Base-by-base conservation (phyloP, 1,140 invertebrate genomes). In the Hylaeus volcanicus region DNA sequence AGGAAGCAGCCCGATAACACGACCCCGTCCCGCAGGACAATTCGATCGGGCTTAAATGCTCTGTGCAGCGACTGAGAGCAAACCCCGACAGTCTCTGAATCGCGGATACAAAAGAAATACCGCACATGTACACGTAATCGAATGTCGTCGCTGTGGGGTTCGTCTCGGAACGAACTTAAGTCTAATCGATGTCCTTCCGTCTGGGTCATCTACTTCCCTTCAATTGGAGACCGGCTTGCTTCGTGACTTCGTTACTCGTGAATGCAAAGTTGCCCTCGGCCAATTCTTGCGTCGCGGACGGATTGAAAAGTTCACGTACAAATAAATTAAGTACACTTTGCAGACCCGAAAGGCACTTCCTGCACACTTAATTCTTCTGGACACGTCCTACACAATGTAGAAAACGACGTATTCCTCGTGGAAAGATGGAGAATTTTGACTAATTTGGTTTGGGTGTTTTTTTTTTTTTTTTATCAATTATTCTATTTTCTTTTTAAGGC, bases 41-140 rank as follows among this genome's bases (percentile, higher is more conserved):
- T 72, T 26, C 51, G 41, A 74, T 74, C 51, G 71, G 39, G 61
- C 53, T 79, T 73, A 73, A 79, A 79, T 48, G 77, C 69, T 12
- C 37, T 26, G 56, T 78, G 45, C 53, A 78, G 55, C 75, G 5
- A 43, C 43, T 39, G 77, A 74, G 74, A 74, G 74, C 71, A 64
- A 74, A 79, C 51, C 15, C 53, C 2, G 45, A 1, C 26, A n/a
- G 15, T 79, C 12, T 58, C 39, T 51, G 51, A 48, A 39, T 66
- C 39, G 55, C 14, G 53, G 48, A 48, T 26, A 74, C 77, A 74
- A 74, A 74, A 61, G 15, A 15, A 51, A 8, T 12, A 3, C 9
- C 37, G n/a, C 41, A 58, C 71, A 9, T 45, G 26, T 41, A 64
- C n/a, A 6, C 9, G 26, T 66, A 64, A 79, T 79, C 70, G 61